phyloP scores from a whole-genome alignment of 2,797 vertebrate genomes.

The Vireo griseus region DNA sequence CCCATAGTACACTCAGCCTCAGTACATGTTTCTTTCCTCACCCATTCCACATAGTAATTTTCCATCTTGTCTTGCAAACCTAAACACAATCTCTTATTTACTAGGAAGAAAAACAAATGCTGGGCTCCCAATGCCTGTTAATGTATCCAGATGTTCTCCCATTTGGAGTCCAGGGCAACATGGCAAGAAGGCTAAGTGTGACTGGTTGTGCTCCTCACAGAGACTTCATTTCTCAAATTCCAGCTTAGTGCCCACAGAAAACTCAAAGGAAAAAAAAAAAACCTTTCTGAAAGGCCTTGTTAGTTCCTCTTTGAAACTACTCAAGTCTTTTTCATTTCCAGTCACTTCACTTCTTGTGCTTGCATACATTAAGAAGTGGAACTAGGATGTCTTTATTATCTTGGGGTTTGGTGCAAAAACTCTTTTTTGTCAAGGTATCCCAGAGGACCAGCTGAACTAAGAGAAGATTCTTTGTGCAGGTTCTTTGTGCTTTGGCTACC shows the following conservation, averaged over 20 bases:
- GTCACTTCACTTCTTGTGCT: background rate
- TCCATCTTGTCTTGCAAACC: background rate
- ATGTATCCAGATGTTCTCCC: background rate
- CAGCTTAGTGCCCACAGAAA: background rate
- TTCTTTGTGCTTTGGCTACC: constrained; percentile 1
- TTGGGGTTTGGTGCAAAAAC: background rate
- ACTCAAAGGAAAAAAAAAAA: background rate
- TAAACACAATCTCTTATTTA: background rate
- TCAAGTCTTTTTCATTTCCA: background rate
- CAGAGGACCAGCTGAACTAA: background rate
- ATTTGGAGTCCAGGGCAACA: background rate
- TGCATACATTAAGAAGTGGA: background rate
- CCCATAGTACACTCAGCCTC: background rate
- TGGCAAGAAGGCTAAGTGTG: background rate
- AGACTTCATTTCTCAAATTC: background rate
- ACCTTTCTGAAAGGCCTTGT: background rate
- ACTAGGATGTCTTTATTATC: background rate
- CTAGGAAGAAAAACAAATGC: background rate
- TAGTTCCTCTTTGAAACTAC: background rate
- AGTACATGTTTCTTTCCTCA: background rate
- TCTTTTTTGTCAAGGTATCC: constrained; percentile 36
- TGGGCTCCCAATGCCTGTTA: background rate
- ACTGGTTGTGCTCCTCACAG: background rate
- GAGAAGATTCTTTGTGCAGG: background rate
- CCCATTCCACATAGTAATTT: background rate